These are phyloP conservation scores for Sylvietta virens DNA, from an alignment of 2,113 vertebrate genomes.

Conservation along the genomic window DNA sequence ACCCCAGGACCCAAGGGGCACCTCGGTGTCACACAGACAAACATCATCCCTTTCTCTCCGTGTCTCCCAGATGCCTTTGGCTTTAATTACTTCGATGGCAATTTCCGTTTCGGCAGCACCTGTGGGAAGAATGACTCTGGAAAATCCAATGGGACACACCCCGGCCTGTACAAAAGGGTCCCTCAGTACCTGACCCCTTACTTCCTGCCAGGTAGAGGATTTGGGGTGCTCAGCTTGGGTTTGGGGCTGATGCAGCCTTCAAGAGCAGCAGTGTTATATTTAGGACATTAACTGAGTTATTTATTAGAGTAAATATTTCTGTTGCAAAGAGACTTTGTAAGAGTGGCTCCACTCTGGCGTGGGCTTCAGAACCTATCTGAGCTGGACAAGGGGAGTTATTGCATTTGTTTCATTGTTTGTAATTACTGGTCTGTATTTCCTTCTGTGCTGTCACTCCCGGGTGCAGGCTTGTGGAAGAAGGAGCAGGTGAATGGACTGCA, in stretches of 20 bases:
- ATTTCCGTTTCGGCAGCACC: slow-evolving; percentile 46
- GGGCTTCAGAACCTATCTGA: neutral
- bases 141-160: rapidly evolving
- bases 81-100: neutral
- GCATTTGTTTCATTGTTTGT: neutral
- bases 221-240: neutral
- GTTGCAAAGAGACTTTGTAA: neutral
- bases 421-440: neutral
- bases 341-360: neutral
- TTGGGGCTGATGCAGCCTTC: neutral
- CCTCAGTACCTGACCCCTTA: neutral
- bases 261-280: neutral
- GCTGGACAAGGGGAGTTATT: neutral
- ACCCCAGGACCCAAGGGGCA: neutral
- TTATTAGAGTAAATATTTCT: neutral
- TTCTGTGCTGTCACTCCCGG: neutral
- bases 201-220: slow-evolving; percentile 35
- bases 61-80: slow-evolving; percentile 47
- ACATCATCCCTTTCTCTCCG: rapidly evolving
- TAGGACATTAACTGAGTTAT: neutral
- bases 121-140: neutral
- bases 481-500: slow-evolving; percentile 18
- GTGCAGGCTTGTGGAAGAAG: slow-evolving; percentile 45
- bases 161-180: neutral
- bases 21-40: rapidly evolving